Evolutionary conservation across 2,113 vertebrate species (phyloP), one percentile per base, ranked within the genome.

Genomic region (Cebus imitator): DNA sequence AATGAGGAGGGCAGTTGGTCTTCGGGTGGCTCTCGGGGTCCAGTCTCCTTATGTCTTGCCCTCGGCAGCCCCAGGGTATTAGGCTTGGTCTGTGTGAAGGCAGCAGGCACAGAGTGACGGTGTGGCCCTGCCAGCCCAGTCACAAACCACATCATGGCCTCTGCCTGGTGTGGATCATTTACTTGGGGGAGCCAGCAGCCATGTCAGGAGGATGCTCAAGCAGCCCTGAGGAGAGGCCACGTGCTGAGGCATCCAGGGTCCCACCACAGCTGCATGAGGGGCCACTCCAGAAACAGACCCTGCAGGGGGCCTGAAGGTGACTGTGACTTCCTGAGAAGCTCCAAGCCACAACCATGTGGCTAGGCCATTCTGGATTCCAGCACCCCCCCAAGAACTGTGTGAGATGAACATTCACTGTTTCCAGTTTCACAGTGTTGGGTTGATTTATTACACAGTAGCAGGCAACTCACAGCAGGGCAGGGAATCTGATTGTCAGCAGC

Each of bases 241-340:
- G 1, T 73, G 14, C 43, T 48, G 43, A 48, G 75, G 7, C 14
- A 32, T 6, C 4, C 4, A 78, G 27, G 43, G 1, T 45, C 43
- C 37, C 9, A 0, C n/a, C 11, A 2, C 0, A 13, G 66, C 57
- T 3, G 10, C 0, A 0, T 0, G 13, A 78, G 25, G 10, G 50
- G 17, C 43, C 8, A 0, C 37, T 1, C 0, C 3, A 12, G 70
- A 25, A 25, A n/a, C 9, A 2, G 88, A 9, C 32, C 8, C 68
- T 17, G 1, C 8, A 64, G 5, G 61, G 61, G 5, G 2, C 27
- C 61, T 64, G 61, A 64, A 64, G 61, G 12, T 30, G 61, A 61
- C 10, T 1, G 18, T 40, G 55, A 9, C 57, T 76, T 52, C 3
- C 0, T 8, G 12, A 57, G 12, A 78, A 50, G 5, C 11, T 1